A percentile compares a stretch with the other conserved stretches of the same genome.
These are phyloP conservation scores for Cettia cetti DNA, from an alignment of 2,113 vertebrate species.

Conservation along the genomic window DNA sequence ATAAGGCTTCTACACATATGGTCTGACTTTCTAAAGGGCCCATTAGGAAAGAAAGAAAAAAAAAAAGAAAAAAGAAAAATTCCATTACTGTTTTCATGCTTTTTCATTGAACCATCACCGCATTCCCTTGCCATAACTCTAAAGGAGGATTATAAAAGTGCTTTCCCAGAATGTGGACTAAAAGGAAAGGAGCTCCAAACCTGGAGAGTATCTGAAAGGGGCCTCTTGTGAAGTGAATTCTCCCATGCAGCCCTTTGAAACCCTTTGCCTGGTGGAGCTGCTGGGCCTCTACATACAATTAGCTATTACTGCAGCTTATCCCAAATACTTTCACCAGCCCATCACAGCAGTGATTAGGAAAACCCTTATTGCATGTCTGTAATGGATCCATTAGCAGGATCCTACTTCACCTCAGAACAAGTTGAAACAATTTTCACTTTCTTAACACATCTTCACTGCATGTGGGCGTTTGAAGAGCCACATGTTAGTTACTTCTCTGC, in stretches of 20 bases:
- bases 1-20: constrained; percentile 36
- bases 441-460: constrained; percentile 2
- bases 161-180: background rate
- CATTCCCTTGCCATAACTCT: background rate
- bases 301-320: background rate
- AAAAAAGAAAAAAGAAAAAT: constrained; percentile 13
- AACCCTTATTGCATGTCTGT: background rate
- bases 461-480: constrained; percentile 2
- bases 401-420: constrained; percentile 5
- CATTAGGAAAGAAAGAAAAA: background rate
- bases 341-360: background rate
- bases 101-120: constrained; percentile 39
- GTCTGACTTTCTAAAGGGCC: constrained; percentile 46
- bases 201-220: constrained; percentile 51
- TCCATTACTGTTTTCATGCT: constrained; percentile 46
- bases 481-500: background rate
- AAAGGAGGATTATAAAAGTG: constrained; percentile 46
- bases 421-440: constrained; percentile 47
- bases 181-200: constrained; percentile 45
- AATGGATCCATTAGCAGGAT: constrained; percentile 10
- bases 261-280: background rate
- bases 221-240: constrained; percentile 23
- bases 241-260: constrained; percentile 46
- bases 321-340: background rate
- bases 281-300: constrained; percentile 49